phyloP scores from a whole-genome alignment of 2,888 invertebrate species.

The Leucoma salicis region DNA sequence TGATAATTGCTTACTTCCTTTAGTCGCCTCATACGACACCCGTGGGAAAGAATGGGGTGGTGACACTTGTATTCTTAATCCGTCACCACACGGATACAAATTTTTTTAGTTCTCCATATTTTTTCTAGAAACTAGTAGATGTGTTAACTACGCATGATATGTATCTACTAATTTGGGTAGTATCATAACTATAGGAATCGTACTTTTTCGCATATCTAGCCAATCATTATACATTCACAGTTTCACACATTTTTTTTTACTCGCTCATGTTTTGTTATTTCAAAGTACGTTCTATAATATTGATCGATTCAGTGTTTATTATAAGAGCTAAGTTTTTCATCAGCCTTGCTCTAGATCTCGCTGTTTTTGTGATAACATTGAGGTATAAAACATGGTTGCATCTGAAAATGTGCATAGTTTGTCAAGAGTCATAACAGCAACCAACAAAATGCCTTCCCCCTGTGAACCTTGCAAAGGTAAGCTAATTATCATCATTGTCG shows the following conservation, averaged over 20 bases:
- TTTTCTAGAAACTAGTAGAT: no score
- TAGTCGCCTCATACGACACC: no score
- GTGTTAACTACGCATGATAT: no score
- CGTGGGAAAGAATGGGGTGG: no score
- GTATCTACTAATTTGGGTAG: no score
- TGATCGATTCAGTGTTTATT: constrained; percentile 1
- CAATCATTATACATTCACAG: background rate
- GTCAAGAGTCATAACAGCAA: constrained; percentile 23
- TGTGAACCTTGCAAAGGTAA: constrained; percentile 83
- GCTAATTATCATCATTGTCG: constrained; percentile 8
- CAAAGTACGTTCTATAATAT: constrained; percentile 17
- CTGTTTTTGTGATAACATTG: constrained; percentile 48
- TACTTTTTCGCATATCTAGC: no score
- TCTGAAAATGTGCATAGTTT: constrained; percentile 39
- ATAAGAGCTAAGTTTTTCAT: constrained; percentile 37
- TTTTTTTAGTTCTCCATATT: no score
- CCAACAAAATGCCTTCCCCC: constrained; percentile 75
- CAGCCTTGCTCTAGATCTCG: constrained; percentile 60
- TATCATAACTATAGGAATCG: no score
- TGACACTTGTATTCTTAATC: no score
- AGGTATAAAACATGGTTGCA: constrained; percentile 54
- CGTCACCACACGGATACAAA: no score
- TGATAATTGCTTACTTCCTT: no score
- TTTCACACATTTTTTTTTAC: background rate
- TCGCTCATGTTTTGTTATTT: background rate